These are phyloP conservation scores for Dorcus parallelipipedus DNA, from an alignment of 2,888 invertebrate genomes.

Conservation along the genomic window DNA sequence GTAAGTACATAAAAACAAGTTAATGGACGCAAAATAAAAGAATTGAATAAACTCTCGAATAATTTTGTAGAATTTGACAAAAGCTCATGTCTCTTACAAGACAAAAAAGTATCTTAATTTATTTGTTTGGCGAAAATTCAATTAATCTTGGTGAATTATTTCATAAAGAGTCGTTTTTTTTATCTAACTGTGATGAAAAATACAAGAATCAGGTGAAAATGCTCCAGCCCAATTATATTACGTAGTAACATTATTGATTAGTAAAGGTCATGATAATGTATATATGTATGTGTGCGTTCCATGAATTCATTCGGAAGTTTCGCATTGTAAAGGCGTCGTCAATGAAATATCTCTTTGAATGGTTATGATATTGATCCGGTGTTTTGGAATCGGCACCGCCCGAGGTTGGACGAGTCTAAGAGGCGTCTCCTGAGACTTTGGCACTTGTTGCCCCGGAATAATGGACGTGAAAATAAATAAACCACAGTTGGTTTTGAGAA, in stretches of 20 bases:
- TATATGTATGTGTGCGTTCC: slow-evolving; percentile 6
- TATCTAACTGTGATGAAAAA: no score
- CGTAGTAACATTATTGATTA: not conserved
- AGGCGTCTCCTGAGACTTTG: slow-evolving; percentile 20
- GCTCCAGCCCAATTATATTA: no score
- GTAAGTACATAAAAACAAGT: no score
- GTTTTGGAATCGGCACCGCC: slow-evolving; percentile 27
- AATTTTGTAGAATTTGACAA: no score
- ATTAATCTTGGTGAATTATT: no score
- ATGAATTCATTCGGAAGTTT: slow-evolving; percentile 12
- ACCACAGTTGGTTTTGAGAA: not conserved
- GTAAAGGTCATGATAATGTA: not conserved
- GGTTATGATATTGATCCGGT: slow-evolving; percentile 35
- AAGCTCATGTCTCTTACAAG: no score
- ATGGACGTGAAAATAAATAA: slow-evolving; percentile 2
- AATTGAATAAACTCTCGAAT: no score
- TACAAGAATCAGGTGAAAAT: no score
- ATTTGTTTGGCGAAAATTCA: no score
- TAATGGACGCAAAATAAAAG: no score
- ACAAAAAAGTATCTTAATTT: no score
- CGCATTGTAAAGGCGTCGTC: slow-evolving; percentile 11
- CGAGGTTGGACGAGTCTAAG: slow-evolving; percentile 29
- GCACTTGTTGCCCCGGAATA: slow-evolving; percentile 31
- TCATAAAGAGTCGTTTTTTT: no score
- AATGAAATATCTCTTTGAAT: slow-evolving; percentile 28